Evolutionary conservation across 2,797 vertebrate genomes (phyloP).

Genomic region (Miichthys miiuy): DNA sequence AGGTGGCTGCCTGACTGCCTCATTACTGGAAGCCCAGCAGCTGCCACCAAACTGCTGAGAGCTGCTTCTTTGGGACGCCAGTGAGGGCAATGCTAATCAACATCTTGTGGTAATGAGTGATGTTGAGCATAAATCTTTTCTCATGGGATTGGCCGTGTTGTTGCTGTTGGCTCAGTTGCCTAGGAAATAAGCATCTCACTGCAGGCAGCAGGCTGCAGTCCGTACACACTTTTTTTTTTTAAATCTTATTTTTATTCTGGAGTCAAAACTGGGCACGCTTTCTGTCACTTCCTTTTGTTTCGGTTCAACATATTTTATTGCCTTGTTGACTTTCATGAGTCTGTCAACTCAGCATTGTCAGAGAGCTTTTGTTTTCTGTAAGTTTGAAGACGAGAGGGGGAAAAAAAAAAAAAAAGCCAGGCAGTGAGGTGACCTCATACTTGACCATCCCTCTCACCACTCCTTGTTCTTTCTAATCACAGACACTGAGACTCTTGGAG

Average conservation of each 20-base stretch:
- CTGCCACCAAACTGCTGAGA: constrained; percentile 83
- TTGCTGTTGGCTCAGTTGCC: constrained; percentile 88
- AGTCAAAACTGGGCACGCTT: constrained; percentile 17
- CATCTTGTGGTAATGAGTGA: constrained; percentile 93
- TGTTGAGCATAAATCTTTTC: constrained; percentile 89
- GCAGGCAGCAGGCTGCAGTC: constrained; percentile 37
- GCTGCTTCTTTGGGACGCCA: constrained; percentile 73
- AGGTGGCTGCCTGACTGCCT: constrained; percentile 86
- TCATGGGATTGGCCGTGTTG: constrained; percentile 83
- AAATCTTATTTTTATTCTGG: constrained; percentile 3
- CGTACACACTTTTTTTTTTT: constrained; percentile 3
- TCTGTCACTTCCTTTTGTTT: constrained; percentile 40
- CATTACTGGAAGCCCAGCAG: constrained; percentile 91
- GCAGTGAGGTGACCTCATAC: constrained; percentile 85
- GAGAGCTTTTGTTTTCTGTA: constrained; percentile 76
- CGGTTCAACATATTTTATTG: constrained; percentile 35
- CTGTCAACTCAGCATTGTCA: constrained; percentile 61
- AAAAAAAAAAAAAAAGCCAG: constrained; percentile 54
- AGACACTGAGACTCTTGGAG: constrained; percentile 72
- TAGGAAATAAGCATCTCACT: constrained; percentile 83
- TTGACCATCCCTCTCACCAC: constrained; percentile 66
- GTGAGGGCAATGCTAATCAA: constrained; percentile 80
- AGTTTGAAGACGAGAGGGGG: constrained; percentile 81
- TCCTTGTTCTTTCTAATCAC: constrained; percentile 70
- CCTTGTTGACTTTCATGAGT: constrained; percentile 20